These are phyloP conservation scores for Acrocyrtus sp. DNA, from an alignment of 2,888 invertebrate species.

Conservation along the genomic window DNA sequence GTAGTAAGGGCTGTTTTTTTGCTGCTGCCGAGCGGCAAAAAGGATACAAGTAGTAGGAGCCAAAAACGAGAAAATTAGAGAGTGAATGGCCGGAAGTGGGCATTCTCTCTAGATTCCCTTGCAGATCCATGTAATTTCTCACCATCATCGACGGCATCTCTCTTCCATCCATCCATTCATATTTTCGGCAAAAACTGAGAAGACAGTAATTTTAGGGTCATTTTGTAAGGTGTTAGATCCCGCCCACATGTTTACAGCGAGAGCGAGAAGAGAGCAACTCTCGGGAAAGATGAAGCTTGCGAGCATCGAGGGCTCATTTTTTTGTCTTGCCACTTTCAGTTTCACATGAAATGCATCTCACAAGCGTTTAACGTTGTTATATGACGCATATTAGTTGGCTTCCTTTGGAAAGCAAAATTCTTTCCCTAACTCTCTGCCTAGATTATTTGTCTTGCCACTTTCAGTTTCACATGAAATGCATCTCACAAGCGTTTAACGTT, in stretches of 20 bases:
- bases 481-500: too few relatives aligned
- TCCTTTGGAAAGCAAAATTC: too few relatives aligned
- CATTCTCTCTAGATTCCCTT: conserved; percentile 52
- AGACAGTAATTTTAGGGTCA: conserved; percentile 61
- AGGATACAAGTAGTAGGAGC: conserved; percentile 30
- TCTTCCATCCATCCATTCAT: conserved; percentile 22
- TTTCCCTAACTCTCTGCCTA: too few relatives aligned
- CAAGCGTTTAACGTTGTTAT: too few relatives aligned
- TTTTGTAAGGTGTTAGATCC: conserved; percentile 63
- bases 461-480: too few relatives aligned
- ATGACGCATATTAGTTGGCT: too few relatives aligned
- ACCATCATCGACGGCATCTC: conserved; percentile 21
- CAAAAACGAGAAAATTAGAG: conserved; percentile 56
- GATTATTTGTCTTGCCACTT: too few relatives aligned
- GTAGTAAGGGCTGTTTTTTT: too few relatives aligned
- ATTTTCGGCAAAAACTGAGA: conserved; percentile 43
- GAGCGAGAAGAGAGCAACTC: conserved; percentile 7
- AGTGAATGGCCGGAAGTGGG: conserved; percentile 61
- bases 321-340: too few relatives aligned
- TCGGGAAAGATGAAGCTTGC: too few relatives aligned
- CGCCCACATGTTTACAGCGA: conserved; percentile 54
- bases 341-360: too few relatives aligned
- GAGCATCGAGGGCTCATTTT: too few relatives aligned
- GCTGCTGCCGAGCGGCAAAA: conserved; percentile 37
- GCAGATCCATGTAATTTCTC: conserved; percentile 59